Evolutionary conservation across 2,113 vertebrate species (phyloP).

Genomic region (Gobius niger): DNA sequence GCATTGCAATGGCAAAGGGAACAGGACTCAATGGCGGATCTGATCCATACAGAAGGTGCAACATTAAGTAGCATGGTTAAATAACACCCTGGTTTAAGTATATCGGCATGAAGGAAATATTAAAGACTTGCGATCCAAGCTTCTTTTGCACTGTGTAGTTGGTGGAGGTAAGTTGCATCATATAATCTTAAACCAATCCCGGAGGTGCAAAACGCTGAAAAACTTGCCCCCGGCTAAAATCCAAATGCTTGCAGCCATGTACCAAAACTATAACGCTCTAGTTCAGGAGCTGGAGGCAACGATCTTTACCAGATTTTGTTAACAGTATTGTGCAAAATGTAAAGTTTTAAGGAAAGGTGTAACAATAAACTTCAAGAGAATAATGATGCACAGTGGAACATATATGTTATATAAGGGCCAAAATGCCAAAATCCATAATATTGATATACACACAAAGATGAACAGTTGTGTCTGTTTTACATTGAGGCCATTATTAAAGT

Average conservation of each 20-base stretch:
- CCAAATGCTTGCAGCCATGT: neutral
- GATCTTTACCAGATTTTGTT: neutral
- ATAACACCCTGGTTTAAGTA: neutral
- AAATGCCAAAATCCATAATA: no score
- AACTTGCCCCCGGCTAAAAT: constrained; percentile 1
- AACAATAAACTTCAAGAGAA: no score
- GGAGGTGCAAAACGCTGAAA: neutral
- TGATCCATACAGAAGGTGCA: neutral
- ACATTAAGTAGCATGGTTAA: neutral
- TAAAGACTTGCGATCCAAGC: neutral
- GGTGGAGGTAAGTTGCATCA: neutral
- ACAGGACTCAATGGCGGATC: neutral
- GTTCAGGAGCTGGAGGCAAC: neutral
- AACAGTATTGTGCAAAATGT: neutral
- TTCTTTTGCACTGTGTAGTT: neutral
- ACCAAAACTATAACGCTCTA: neutral
- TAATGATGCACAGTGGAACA: no score
- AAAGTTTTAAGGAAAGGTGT: neutral
- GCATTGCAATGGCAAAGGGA: constrained; percentile 18
- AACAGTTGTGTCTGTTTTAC: no score
- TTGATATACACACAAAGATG: no score
- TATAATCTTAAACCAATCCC: neutral
- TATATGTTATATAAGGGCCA: no score
- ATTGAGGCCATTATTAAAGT: no score
- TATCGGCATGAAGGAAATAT: neutral